Evolutionary conservation across 2,888 invertebrate species (phyloP).

Genomic region (Erpobdella octoculata): DNA sequence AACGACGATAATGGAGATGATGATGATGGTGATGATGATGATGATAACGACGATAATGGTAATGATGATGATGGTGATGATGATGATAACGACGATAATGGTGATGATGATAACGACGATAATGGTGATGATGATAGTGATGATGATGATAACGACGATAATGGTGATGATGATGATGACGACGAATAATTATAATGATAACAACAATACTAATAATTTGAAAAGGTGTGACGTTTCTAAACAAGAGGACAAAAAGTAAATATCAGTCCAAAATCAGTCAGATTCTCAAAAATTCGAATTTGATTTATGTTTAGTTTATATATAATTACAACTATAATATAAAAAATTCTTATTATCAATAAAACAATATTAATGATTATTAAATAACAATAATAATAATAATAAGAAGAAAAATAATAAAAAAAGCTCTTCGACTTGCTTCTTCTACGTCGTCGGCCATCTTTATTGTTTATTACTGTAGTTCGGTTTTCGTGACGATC

Average conservation of each 20-base stretch:
- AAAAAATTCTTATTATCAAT: neutral
- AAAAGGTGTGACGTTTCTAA: too few relatives aligned
- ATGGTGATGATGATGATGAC: neutral
- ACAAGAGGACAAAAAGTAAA: too few relatives aligned
- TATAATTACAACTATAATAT: neutral
- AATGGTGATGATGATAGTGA: neutral
- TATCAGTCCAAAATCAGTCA: too few relatives aligned
- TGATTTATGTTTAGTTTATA: too few relatives aligned
- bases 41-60: slow-evolving; percentile 20
- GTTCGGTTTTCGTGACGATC: too few relatives aligned
- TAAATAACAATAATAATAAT: neutral
- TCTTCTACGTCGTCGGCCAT: neutral
- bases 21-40: slow-evolving; percentile 17
- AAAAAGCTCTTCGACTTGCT: neutral
- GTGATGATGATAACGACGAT: slow-evolving; percentile 2
- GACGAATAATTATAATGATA: neutral
- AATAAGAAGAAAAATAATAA: neutral
- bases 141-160: neutral
- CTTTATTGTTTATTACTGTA: too few relatives aligned
- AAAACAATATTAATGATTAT: neutral
- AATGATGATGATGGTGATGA: slow-evolving; percentile 19
- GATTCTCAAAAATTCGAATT: too few relatives aligned
- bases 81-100: neutral
- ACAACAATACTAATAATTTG: neutral
- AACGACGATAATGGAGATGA: neutral